phyloP scores from a whole-genome alignment of 2,888 invertebrate species.

The Lamproptera curius region DNA sequence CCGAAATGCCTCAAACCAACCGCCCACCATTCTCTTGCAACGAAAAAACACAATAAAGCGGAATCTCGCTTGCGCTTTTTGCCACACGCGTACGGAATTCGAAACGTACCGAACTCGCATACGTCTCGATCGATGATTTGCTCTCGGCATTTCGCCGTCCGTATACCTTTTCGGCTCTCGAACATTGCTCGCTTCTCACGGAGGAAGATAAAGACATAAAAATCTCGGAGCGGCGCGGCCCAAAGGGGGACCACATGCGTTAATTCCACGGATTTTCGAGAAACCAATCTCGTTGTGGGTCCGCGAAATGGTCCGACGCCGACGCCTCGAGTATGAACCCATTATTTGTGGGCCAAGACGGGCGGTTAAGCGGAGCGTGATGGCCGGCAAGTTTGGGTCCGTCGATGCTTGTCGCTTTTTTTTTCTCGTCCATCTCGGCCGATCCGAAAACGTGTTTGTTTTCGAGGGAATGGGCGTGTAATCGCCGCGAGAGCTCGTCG shows the following conservation, averaged over 20 bases:
- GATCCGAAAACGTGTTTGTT: slow-evolving; percentile 71
- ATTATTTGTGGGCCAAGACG: slow-evolving; percentile 63
- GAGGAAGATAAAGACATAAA: slow-evolving; percentile 76
- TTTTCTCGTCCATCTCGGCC: slow-evolving; percentile 46
- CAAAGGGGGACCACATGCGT: slow-evolving; percentile 71
- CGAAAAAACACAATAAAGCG: slow-evolving; percentile 53
- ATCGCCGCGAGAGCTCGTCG: slow-evolving; percentile 64
- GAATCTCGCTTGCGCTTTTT: slow-evolving; percentile 60
- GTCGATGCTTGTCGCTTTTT: slow-evolving; percentile 10
- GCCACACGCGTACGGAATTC: slow-evolving; percentile 56
- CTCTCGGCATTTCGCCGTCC: slow-evolving; percentile 32
- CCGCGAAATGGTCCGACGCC: slow-evolving; percentile 71
- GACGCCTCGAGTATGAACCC: slow-evolving; percentile 68
- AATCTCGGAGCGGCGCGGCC: slow-evolving; percentile 67
- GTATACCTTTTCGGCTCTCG: slow-evolving; percentile 45
- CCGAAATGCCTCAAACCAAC: slow-evolving; percentile 37
- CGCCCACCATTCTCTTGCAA: slow-evolving; percentile 42
- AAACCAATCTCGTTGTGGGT: slow-evolving; percentile 46
- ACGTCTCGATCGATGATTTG: slow-evolving; percentile 51
- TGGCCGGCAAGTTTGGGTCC: slow-evolving; percentile 50
- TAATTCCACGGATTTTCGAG: slow-evolving; percentile 57
- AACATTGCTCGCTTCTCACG: slow-evolving; percentile 56
- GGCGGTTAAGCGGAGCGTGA: slow-evolving; percentile 60
- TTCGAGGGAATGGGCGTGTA: slow-evolving; percentile 63
- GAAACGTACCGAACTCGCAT: slow-evolving; percentile 48